Base-by-base conservation (phyloP, 1,140 invertebrate genomes). In the Drosophila ercepeae region DNA sequence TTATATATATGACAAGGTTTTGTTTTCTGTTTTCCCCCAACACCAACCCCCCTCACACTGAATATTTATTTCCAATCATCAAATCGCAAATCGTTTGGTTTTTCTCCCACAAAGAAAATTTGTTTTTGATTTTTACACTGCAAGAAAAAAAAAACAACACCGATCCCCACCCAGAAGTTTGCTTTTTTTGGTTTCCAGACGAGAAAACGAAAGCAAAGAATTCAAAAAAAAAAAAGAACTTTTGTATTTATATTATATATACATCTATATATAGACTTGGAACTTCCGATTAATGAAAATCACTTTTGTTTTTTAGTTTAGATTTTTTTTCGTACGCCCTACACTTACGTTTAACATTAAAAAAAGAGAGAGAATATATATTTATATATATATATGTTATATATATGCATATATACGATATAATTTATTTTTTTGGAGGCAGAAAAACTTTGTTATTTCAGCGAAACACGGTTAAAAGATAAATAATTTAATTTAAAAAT, bases 391-490 rank as follows among this genome's bases (percentile, higher is more conserved):
- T 52, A 75, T 60, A 75, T 59, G 53, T 59, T 32, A 57, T 53
- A 53, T 52, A 75, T 68, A 61, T 63, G 50, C 50, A 65, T 68
- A 41, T 50, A 65, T 23, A 42, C 39, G 29, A 58, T 57, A 76
- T 48, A 53, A 48, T 76, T 59, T 55, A 67, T 61, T 65, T 74
- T 32, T 32, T 32, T 61, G 41, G 51, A 77, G 32, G 39, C 18
- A 16, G 39, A 18, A 51, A 36, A 48, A 54, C 34, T 64, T 69
- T 68, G 55, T 78, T 84, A 72, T 71, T 78, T 78, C 75, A 83
- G 70, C 60, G 54, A 36, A 19, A 41, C 36, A 36, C n/a, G 44
- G 27, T 27, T 27, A 8, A 27, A 27, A 27, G 25, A n/a, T 29
- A 29, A 29, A 29, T 11, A 32, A 32, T 32, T 32, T 32, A n/a